Percentiles rank a stretch among this genome's conserved stretches.
phyloP scores from a whole-genome alignment of 2,113 vertebrate species.

The Phylloscopus trochilus region DNA sequence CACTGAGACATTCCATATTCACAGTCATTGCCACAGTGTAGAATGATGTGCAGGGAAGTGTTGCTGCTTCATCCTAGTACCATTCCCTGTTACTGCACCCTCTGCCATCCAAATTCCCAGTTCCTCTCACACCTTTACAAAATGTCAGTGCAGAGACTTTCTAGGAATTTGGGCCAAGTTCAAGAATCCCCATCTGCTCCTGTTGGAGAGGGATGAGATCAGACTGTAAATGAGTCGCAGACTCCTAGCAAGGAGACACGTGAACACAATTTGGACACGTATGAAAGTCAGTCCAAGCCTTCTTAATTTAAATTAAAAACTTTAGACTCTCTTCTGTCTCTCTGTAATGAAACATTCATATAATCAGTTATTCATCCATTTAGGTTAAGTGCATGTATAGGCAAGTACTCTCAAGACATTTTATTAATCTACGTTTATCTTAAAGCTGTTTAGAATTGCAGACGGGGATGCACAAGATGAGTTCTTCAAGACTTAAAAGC shows the following conservation, averaged over 20 bases:
- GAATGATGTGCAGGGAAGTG: neutral
- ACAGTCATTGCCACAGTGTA: fast-evolving
- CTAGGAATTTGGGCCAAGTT: slow-evolving; percentile 50
- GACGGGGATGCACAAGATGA: neutral
- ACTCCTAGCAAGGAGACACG: neutral
- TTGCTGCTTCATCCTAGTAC: neutral
- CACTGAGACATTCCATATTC: neutral
- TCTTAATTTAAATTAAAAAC: neutral
- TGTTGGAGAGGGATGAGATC: neutral
- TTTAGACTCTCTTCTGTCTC: neutral
- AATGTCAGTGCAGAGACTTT: slow-evolving; percentile 37
- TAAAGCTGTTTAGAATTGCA: slow-evolving; percentile 21
- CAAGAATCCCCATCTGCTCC: slow-evolving; percentile 54
- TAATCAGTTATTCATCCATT: slow-evolving; percentile 8
- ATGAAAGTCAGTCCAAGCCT: neutral
- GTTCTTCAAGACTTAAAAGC: slow-evolving; percentile 23
- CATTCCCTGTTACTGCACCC: neutral
- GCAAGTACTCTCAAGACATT: slow-evolving; percentile 35
- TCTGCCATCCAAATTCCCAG: slow-evolving; percentile 1
- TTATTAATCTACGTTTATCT: slow-evolving; percentile 32
- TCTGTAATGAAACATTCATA: slow-evolving; percentile 10
- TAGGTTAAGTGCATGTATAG: slow-evolving; percentile 31
- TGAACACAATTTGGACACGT: neutral
- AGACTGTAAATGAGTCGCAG: slow-evolving; percentile 21
- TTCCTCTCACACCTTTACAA: slow-evolving; percentile 28